A percentile compares a stretch with the other conserved stretches of the same genome.
Conservation (phyloP, 2,888 invertebrate genomes). For the Horisme vitalbata region DNA sequence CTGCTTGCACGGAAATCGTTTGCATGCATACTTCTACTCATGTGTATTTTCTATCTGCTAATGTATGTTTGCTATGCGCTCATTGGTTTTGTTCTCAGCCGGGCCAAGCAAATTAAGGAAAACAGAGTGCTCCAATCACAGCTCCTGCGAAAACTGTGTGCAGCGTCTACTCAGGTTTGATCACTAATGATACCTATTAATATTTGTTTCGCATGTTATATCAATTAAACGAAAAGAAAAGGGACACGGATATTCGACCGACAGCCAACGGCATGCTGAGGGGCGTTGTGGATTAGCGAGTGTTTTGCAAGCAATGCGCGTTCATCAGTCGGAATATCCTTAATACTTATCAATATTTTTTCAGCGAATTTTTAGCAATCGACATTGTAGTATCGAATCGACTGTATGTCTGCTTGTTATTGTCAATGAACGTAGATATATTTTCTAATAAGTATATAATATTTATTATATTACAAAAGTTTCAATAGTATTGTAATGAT, state of each 20-base stretch:
- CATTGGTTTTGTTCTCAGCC: slow-evolving; percentile 74
- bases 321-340: slow-evolving; percentile 21
- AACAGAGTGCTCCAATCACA: slow-evolving; percentile 44
- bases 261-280: slow-evolving; percentile 5
- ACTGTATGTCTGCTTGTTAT: slow-evolving; percentile 25
- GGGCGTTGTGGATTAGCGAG: slow-evolving; percentile 35
- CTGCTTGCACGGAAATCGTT: slow-evolving; percentile 31
- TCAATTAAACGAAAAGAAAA: slow-evolving; percentile 3
- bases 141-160: slow-evolving; percentile 59
- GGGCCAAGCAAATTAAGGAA: slow-evolving; percentile 63
- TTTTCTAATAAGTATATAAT: slow-evolving; percentile 9
- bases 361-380: slow-evolving; percentile 43
- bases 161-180: slow-evolving; percentile 67
- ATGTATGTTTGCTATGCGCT: slow-evolving; percentile 68
- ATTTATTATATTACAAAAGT: slow-evolving; percentile 13
- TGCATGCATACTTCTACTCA: slow-evolving; percentile 16
- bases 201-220: slow-evolving; percentile 30
- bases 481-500: slow-evolving; percentile 26
- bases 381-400: slow-evolving; percentile 29
- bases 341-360: slow-evolving; percentile 28
- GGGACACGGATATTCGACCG: neutral
- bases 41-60: slow-evolving; percentile 39
- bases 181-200: slow-evolving; percentile 40
- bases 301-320: slow-evolving; percentile 36
- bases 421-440: slow-evolving; percentile 5